Percentiles rank a stretch among this genome's conserved stretches.
Conservation (phyloP, 2,113 vertebrate species). For the Limnothrissa miodon region DNA sequence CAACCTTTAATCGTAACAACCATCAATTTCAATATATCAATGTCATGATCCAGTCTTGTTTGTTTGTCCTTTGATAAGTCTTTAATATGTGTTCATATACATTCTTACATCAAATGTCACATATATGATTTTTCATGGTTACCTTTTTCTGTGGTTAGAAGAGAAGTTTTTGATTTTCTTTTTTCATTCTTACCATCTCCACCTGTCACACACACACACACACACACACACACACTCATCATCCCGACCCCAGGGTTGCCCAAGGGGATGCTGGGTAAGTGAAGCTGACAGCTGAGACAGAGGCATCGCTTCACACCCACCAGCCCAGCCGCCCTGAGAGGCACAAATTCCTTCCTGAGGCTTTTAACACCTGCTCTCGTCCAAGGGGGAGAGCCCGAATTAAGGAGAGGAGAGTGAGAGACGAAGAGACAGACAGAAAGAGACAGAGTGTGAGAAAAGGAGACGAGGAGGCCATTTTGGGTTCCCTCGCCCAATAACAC, state of each 20-base stretch:
- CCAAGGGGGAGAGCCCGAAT: background rate
- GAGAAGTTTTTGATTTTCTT: background rate
- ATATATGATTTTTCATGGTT: no score
- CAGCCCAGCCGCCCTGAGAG: conserved; percentile 26
- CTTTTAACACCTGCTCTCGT: conserved; percentile 48
- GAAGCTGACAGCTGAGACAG: conserved; percentile 42
- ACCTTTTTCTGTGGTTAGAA: background rate
- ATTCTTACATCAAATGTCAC: no score
- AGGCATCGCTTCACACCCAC: conserved; percentile 40
- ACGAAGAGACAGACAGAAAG: conserved; percentile 1
- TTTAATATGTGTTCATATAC: no score
- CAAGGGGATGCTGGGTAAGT: conserved; percentile 10
- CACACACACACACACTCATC: background rate
- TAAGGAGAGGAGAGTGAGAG: conserved; percentile 19
- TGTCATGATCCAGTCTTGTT: no score
- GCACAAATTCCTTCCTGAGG: conserved; percentile 42
- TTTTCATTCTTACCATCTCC: background rate
- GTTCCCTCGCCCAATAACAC: conserved; percentile 22
- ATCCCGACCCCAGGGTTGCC: background rate
- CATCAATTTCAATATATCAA: no score
- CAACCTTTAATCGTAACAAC: no score
- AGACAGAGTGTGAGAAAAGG: conserved; percentile 19
- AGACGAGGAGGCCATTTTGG: conserved; percentile 30
- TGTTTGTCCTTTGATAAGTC: background rate
- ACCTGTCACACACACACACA: background rate